These are phyloP conservation scores for Panopea generosa DNA, from an alignment of 2,888 invertebrate genomes.

Conservation along the genomic window DNA sequence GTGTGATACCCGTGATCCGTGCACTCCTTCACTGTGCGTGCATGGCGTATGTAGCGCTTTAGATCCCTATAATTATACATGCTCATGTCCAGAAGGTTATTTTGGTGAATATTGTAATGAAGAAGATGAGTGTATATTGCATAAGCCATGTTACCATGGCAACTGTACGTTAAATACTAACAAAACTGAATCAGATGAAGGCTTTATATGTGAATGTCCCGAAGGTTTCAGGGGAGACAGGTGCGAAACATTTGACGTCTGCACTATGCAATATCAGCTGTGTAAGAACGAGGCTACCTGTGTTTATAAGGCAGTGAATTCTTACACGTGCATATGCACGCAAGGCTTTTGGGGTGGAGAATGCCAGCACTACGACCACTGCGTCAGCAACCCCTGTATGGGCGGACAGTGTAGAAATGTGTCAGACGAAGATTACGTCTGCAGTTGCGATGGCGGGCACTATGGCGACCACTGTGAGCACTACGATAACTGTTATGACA, in stretches of 20 bases:
- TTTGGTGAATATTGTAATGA: conserved; percentile 59
- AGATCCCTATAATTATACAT: conserved; percentile 36
- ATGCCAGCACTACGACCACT: conserved; percentile 72
- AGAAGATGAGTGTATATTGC: conserved; percentile 54
- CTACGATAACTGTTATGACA: conserved; percentile 61
- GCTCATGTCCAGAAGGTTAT: conserved; percentile 61
- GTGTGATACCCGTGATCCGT: conserved; percentile 69
- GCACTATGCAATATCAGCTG: conserved; percentile 30
- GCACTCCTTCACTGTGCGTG: conserved; percentile 68
- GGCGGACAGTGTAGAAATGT: conserved; percentile 77
- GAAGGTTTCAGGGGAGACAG: conserved; percentile 58
- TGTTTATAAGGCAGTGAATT: conserved; percentile 51
- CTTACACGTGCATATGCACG: conserved; percentile 76
- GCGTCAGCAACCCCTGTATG: conserved; percentile 75
- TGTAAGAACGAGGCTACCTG: conserved; percentile 78
- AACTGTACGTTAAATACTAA: conserved; percentile 26
- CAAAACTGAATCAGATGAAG: conserved; percentile 1
- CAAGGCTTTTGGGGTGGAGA: conserved; percentile 73
- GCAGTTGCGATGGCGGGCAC: conserved; percentile 65
- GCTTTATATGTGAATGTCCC: conserved; percentile 56
- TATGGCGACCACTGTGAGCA: conserved; percentile 66
- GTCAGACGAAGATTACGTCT: conserved; percentile 64
- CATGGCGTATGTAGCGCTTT: conserved; percentile 46
- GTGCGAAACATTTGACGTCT: conserved; percentile 66
- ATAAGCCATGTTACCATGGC: conserved; percentile 58